Percentiles rank a stretch among this genome's conserved stretches.
Conservation (phyloP, 2,888 invertebrate species). For the Ptychoptera albimana region DNA sequence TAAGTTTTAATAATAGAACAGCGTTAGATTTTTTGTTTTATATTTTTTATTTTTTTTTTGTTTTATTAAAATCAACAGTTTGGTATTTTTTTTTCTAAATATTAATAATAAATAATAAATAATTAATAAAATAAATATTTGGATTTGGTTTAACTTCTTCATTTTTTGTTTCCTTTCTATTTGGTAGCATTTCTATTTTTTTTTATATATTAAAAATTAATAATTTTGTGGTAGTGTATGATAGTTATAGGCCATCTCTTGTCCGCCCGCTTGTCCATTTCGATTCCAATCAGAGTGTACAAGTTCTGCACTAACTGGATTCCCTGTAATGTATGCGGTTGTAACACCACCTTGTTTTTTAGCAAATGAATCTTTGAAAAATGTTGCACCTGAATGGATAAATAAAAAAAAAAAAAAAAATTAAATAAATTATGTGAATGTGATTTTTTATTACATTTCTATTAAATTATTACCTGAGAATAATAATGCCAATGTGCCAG, state of each 20-base stretch:
- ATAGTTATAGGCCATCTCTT: conserved; percentile 28
- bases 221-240: conserved; percentile 26
- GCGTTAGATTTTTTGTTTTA: background rate
- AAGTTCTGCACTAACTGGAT: conserved; percentile 29
- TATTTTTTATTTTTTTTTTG: background rate
- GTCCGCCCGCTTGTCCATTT: conserved; percentile 29
- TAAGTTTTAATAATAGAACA: background rate
- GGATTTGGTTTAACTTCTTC: background rate
- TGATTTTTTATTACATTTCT: background rate
- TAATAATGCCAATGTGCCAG: conserved; percentile 42
- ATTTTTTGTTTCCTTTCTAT: background rate
- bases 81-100: background rate
- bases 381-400: conserved; percentile 21
- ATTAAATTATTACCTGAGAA: conserved; percentile 36
- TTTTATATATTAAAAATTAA: background rate
- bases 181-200: background rate
- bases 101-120: background rate
- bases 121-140: background rate
- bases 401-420: background rate
- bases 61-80: background rate
- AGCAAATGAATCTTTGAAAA: conserved; percentile 30
- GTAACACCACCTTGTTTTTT: conserved; percentile 31
- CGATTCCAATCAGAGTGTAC: conserved; percentile 31
- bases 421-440: background rate
- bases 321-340: conserved; percentile 30